A percentile compares a stretch with the other conserved stretches of the same genome.
Conservation (phyloP, 2,113 vertebrate species). For the Erythrolamprus reginae region DNA sequence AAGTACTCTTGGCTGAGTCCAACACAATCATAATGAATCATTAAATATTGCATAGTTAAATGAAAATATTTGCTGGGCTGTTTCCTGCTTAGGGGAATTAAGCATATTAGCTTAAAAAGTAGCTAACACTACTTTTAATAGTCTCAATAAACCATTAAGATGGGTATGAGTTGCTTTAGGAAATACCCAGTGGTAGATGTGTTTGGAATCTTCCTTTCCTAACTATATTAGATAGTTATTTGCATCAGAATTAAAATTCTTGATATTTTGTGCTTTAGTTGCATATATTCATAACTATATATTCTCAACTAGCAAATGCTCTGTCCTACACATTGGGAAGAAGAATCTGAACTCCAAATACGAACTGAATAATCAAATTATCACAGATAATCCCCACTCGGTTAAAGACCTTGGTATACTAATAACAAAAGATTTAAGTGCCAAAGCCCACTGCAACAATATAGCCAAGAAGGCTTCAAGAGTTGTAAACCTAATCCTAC, state of each 20-base stretch:
- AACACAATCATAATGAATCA: constrained; percentile 10
- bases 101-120: background rate
- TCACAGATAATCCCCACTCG: no score
- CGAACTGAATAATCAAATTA: no score
- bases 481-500: no score
- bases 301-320: no score
- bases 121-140: background rate
- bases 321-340: no score
- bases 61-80: constrained; percentile 1
- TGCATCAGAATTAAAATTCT: background rate
- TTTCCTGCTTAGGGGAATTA: constrained; percentile 11
- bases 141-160: constrained; percentile 6
- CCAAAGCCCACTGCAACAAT: no score
- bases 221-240: background rate
- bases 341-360: no score
- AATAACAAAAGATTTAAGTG: no score
- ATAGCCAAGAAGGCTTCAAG: no score
- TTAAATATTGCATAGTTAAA: constrained; percentile 5
- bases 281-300: background rate
- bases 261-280: background rate
- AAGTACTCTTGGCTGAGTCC: background rate
- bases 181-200: background rate
- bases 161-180: background rate
- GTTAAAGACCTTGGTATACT: no score
- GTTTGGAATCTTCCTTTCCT: background rate